phyloP scores from a whole-genome alignment of 2,113 vertebrate genomes.

The Polypterus senegalus region DNA sequence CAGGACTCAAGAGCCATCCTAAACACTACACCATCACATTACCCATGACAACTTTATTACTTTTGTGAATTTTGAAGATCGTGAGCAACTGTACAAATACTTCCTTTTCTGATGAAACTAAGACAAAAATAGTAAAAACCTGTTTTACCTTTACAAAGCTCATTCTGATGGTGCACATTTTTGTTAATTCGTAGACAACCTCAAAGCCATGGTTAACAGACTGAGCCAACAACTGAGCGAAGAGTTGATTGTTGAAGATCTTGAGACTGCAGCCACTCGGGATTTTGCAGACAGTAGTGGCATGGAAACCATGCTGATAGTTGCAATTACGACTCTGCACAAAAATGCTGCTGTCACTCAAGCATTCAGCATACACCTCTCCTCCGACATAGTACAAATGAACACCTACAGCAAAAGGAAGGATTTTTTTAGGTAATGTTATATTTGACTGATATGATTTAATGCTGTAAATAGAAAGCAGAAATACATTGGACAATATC shows the following conservation, averaged over 20 bases:
- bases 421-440: background rate
- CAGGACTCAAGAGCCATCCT: too few relatives aligned
- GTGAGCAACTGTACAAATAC: background rate
- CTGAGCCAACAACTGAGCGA: conserved; percentile 87
- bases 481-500: too few relatives aligned
- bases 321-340: conserved; percentile 98
- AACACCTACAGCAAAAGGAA: conserved; percentile 50
- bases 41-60: too few relatives aligned
- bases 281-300: conserved; percentile 92
- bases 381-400: conserved; percentile 91
- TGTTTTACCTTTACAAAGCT: conserved; percentile 86
- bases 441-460: too few relatives aligned
- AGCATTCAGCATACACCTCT: conserved; percentile 89
- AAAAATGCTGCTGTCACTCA: conserved; percentile 97
- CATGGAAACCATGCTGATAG: conserved; percentile 93
- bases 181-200: conserved; percentile 91
- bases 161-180: conserved; percentile 97
- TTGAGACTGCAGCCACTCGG: conserved; percentile 96
- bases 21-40: too few relatives aligned
- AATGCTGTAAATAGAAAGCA: too few relatives aligned
- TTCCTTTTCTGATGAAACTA: conserved; percentile 7
- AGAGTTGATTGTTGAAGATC: conserved; percentile 98
- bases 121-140: conserved; percentile 16
- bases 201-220: conserved; percentile 93
- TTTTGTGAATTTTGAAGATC: too few relatives aligned